Evolutionary conservation across 2,888 invertebrate genomes (phyloP).

Genomic region (Ectemnius cavifrons): DNA sequence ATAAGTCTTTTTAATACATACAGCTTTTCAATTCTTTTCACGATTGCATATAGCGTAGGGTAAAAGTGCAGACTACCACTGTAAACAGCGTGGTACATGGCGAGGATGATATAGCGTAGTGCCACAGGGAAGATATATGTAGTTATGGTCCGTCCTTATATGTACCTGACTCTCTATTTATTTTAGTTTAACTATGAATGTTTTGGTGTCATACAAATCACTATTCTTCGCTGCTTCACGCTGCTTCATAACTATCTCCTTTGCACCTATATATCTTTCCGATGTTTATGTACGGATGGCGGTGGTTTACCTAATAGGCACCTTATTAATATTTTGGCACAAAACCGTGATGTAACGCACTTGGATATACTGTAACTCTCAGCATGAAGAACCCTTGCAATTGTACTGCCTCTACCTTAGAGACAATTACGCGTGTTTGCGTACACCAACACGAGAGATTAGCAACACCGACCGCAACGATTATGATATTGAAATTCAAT

Average conservation of each 20-base stretch:
- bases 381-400: slow-evolving; percentile 29
- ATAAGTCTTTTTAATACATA: background rate
- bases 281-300: background rate
- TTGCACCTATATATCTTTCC: slow-evolving; percentile 15
- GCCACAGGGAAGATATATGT: background rate
- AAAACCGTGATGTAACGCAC: slow-evolving; percentile 28
- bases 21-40: background rate
- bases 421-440: slow-evolving; percentile 20
- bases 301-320: background rate
- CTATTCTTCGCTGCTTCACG: background rate
- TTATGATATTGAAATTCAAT: background rate
- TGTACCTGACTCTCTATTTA: background rate
- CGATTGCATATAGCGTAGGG: background rate
- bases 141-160: slow-evolving; percentile 1
- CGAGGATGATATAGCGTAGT: background rate
- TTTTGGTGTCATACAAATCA: background rate
- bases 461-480: slow-evolving; percentile 31
- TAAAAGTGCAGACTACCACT: background rate
- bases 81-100: background rate
- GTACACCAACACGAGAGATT: slow-evolving; percentile 10
- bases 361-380: slow-evolving; percentile 12
- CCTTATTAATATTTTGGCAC: slow-evolving; percentile 15
- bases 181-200: background rate
- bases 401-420: slow-evolving; percentile 4
- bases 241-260: slow-evolving; percentile 16